phyloP scores from a whole-genome alignment of 1,140 invertebrate species.

The Streblospio benedicti region DNA sequence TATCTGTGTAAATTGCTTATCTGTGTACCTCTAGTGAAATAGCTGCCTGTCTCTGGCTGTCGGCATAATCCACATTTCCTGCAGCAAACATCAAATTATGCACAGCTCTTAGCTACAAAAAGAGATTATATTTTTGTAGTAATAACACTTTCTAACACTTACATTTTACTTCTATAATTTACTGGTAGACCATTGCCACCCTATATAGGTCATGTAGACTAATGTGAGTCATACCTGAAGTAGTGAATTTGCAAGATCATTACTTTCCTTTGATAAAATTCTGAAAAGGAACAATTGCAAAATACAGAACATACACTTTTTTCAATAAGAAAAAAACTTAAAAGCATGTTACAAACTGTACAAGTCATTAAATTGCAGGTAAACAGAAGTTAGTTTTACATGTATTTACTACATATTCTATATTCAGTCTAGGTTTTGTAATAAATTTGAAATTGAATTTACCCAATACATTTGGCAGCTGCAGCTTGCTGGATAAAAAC shows the following conservation, averaged over 20 bases:
- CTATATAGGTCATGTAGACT: neutral
- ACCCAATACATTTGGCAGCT: slow-evolving; percentile 45
- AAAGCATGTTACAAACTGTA: neutral
- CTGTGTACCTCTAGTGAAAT: slow-evolving; percentile 40
- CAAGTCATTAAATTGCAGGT: too few relatives aligned
- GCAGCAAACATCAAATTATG: slow-evolving; percentile 43
- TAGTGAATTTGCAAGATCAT: slow-evolving; percentile 39
- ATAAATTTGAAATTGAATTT: too few relatives aligned
- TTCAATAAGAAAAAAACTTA: neutral
- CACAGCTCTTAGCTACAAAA: slow-evolving; percentile 35
- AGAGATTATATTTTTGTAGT: neutral
- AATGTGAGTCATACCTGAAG: slow-evolving; percentile 28
- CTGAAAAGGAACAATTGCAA: too few relatives aligned
- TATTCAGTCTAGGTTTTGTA: too few relatives aligned
- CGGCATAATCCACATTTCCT: slow-evolving; percentile 45
- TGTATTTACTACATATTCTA: too few relatives aligned
- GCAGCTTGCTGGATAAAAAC: slow-evolving; percentile 47
- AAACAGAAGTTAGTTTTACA: too few relatives aligned
- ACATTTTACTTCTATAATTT: too few relatives aligned
- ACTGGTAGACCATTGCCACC: too few relatives aligned
- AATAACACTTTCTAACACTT: neutral
- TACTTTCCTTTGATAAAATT: slow-evolving; percentile 35
- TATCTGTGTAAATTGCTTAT: neutral
- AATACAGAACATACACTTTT: slow-evolving; percentile 3
- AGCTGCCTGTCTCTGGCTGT: slow-evolving; percentile 45